Percentiles rank a stretch among this genome's conserved stretches.
Conservation (phyloP, 2,888 invertebrate genomes). For the Miltochrista miniata region DNA sequence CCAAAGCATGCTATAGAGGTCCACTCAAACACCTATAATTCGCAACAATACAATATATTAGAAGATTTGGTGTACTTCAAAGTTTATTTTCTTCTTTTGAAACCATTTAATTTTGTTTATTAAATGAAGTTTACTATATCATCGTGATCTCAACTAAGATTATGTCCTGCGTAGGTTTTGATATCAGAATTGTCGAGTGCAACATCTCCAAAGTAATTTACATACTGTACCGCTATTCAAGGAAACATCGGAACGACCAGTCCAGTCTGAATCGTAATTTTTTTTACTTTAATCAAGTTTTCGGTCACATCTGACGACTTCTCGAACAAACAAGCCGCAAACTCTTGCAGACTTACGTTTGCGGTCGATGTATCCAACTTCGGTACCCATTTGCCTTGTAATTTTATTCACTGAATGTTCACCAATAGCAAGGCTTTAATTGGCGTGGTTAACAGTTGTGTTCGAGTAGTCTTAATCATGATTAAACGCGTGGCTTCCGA, state of each 20-base stretch:
- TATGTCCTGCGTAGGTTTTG: constrained; percentile 54
- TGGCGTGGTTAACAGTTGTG: constrained; percentile 39
- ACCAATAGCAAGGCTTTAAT: constrained; percentile 36
- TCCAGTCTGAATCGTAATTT: constrained; percentile 65
- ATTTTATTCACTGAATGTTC: constrained; percentile 19
- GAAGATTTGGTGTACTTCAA: too few relatives aligned
- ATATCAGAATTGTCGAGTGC: constrained; percentile 51
- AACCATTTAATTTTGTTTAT: too few relatives aligned
- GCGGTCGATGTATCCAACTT: constrained; percentile 33
- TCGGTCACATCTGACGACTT: constrained; percentile 57
- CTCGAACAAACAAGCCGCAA: constrained; percentile 72
- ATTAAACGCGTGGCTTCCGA: constrained; percentile 68
- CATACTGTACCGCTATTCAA: constrained; percentile 77
- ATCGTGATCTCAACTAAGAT: constrained; percentile 56
- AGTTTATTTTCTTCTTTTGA: too few relatives aligned
- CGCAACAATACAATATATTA: too few relatives aligned
- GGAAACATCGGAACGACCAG: constrained; percentile 57
- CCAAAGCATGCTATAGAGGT: too few relatives aligned
- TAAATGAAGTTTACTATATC: too few relatives aligned
- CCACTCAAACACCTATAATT: too few relatives aligned
- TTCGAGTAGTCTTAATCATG: constrained; percentile 59
- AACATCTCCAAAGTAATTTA: constrained; percentile 64
- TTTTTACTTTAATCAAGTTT: constrained; percentile 74
- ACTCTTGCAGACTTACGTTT: constrained; percentile 46
- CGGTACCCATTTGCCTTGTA: constrained; percentile 26